Percentiles rank a stretch among this genome's conserved stretches.
Evolutionary conservation across 1,140 invertebrate genomes (phyloP).

Genomic region (Drosophila nannoptera): DNA sequence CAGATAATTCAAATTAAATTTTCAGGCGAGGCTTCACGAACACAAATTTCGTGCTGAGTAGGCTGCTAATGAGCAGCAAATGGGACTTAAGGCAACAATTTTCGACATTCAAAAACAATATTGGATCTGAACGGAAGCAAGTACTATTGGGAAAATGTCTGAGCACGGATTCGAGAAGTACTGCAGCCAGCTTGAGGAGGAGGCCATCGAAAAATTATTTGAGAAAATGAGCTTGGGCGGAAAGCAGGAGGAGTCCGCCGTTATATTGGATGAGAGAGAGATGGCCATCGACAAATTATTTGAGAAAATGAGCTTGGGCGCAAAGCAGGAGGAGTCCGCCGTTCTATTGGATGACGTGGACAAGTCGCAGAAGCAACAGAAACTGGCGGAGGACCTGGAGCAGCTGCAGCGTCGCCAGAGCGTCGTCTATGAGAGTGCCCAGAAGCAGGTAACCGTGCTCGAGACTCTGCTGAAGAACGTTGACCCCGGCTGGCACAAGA

Average conservation of each 20-base stretch:
- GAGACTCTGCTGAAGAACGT: conserved; percentile 15
- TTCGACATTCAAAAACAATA: conserved; percentile 20
- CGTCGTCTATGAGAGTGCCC: conserved; percentile 15
- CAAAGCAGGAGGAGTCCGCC: background rate
- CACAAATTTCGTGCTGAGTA: conserved; percentile 24
- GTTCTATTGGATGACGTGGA: background rate
- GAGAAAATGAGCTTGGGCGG: background rate
- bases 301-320: background rate
- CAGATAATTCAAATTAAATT: conserved; percentile 42
- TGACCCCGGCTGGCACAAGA: background rate
- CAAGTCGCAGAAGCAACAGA: background rate
- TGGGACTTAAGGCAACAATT: background rate
- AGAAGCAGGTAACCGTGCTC: conserved; percentile 18
- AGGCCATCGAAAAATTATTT: background rate
- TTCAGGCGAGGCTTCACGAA: conserved; percentile 15
- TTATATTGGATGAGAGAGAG: background rate
- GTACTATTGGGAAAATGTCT: conserved; percentile 18
- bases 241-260: background rate
- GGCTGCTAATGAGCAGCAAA: conserved; percentile 40
- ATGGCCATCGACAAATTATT: too few relatives aligned
- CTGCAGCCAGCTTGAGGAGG: background rate
- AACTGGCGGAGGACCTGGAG: background rate
- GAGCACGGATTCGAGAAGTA: conserved; percentile 16
- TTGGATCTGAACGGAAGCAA: conserved; percentile 1
- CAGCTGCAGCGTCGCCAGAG: conserved; percentile 25